phyloP scores from a whole-genome alignment of 2,113 vertebrate genomes.

The Emydura subglobosa region DNA sequence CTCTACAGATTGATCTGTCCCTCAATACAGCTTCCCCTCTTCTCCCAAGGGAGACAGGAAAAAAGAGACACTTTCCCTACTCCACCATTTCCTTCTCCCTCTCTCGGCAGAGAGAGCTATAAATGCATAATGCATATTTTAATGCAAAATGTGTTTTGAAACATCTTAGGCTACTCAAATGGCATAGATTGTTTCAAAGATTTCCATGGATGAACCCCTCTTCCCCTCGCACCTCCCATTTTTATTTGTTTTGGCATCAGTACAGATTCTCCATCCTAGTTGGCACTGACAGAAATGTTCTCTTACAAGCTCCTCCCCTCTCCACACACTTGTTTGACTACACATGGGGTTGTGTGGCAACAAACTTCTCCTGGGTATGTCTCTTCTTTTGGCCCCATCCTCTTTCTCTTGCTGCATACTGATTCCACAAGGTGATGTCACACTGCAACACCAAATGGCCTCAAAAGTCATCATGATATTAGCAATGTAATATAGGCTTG shows the following conservation, averaged over 20 bases:
- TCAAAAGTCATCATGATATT: not conserved
- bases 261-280: accelerated
- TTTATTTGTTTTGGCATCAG: not conserved
- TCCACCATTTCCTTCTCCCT: not conserved
- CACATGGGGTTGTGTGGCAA: not conserved
- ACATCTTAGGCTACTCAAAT: not conserved
- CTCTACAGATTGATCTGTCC: not conserved
- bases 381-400: not conserved
- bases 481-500: not conserved
- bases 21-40: not conserved
- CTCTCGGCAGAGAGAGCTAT: not conserved
- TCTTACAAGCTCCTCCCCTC: not conserved
- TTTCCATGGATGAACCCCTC: not conserved
- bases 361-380: not conserved
- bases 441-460: not conserved
- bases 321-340: not conserved
- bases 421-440: not conserved
- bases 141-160: not conserved
- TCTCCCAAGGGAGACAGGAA: not conserved
- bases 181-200: accelerated
- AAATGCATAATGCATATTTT: not conserved
- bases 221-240: not conserved
- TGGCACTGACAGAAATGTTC: not conserved
- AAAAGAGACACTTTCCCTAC: not conserved
- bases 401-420: accelerated